Evolutionary conservation across 1,140 invertebrate genomes (phyloP).

Genomic region (Parapsyche elsis): DNA sequence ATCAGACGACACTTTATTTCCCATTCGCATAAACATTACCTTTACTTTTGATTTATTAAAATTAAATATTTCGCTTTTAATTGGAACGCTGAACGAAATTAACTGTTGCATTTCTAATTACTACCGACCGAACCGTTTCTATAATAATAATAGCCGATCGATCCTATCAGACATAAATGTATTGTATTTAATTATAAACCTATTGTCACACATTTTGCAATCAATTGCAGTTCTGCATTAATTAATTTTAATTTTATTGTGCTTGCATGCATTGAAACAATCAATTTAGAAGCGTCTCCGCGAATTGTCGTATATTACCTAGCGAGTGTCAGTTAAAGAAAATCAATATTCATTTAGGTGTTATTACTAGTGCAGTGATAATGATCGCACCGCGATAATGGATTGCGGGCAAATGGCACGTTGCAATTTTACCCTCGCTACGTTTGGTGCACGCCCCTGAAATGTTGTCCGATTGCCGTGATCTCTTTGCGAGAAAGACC

Average conservation of each 20-base stretch:
- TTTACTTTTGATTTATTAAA: conserved; percentile 12
- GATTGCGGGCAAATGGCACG: conserved; percentile 22
- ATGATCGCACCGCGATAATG: conserved; percentile 26
- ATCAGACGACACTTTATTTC: not conserved
- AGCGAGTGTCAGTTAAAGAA: conserved; percentile 4
- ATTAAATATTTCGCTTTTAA: not conserved
- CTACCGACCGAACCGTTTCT: not conserved
- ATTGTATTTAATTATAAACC: too few species aligned
- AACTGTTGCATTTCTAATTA: conserved; percentile 19
- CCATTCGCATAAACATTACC: not conserved
- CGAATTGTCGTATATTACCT: not conserved
- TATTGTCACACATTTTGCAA: too few species aligned
- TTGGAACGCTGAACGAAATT: conserved; percentile 2
- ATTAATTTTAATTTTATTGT: too few species aligned
- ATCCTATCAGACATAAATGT: not conserved
- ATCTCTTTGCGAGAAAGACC: not conserved
- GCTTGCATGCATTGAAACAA: not conserved
- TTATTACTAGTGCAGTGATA: conserved; percentile 30
- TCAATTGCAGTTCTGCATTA: too few species aligned
- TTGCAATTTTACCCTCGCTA: conserved; percentile 3
- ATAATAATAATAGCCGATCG: conserved; percentile 8
- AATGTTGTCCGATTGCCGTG: not conserved
- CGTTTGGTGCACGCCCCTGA: conserved; percentile 11
- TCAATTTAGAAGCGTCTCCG: not conserved
- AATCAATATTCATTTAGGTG: conserved; percentile 38